Evolutionary conservation across 1,140 invertebrate genomes (phyloP).

Genomic region (Hycleus cichorii): DNA sequence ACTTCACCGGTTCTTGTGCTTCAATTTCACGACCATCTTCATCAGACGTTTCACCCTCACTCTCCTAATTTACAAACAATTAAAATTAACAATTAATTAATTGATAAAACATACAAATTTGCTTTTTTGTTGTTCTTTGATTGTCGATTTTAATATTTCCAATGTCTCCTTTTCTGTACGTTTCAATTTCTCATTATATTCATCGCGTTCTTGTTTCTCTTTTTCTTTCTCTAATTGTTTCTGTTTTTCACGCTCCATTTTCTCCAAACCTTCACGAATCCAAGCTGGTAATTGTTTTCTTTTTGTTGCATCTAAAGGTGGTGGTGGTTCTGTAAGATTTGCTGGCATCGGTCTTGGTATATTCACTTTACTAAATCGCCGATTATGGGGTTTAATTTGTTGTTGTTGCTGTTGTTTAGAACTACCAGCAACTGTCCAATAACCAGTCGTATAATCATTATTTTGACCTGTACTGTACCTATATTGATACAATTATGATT

Average conservation of each 20-base stretch:
- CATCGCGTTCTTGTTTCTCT: conserved; percentile 56
- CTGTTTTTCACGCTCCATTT: conserved; percentile 94
- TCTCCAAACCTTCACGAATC: conserved; percentile 93
- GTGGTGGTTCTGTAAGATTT: conserved; percentile 10
- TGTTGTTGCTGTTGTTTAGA: conserved; percentile 9
- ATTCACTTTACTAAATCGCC: conserved; percentile 38
- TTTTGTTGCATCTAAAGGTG: conserved; percentile 75
- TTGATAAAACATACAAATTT: conserved; percentile 66
- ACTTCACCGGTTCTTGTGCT: conserved; percentile 18
- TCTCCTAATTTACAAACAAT: conserved; percentile 29
- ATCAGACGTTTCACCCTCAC: conserved; percentile 37
- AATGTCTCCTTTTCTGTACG: conserved; percentile 56
- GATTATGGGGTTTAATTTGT: conserved; percentile 37
- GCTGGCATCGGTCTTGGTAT: conserved; percentile 23
- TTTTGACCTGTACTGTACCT: conserved; percentile 18
- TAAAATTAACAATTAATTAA: background rate
- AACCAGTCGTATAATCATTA: conserved; percentile 23
- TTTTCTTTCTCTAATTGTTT: conserved; percentile 76
- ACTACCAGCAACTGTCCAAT: conserved; percentile 38
- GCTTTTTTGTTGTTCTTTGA: conserved; percentile 53
- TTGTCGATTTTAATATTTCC: conserved; percentile 46
- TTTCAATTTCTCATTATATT: conserved; percentile 54
- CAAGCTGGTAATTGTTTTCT: conserved; percentile 86
- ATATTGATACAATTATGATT: background rate
- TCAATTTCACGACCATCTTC: conserved; percentile 2